These are phyloP conservation scores for Cygnus atratus DNA, from an alignment of 2,113 vertebrate genomes.

Conservation along the genomic window DNA sequence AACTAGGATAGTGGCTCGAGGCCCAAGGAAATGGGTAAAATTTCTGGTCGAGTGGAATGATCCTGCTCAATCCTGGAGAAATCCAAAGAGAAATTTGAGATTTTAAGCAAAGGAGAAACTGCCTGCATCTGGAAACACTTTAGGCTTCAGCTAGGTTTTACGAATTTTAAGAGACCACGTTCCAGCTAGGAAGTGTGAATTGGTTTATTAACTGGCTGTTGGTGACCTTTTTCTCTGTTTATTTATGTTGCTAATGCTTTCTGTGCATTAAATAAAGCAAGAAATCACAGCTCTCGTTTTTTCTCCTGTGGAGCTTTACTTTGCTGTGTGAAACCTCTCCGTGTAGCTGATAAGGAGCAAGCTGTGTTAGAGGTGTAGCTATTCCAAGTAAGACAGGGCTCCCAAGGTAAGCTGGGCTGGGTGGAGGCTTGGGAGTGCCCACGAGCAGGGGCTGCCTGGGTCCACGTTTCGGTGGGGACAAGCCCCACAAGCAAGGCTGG, in stretches of 20 bases:
- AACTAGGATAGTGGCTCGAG: not conserved
- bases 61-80: fast-evolving
- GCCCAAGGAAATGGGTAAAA: not conserved
- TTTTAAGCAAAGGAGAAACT: not conserved
- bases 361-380: too few relatives aligned
- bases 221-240: slow-evolving; percentile 7
- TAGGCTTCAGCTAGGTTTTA: not conserved
- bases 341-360: not conserved
- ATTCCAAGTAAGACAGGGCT: fast-evolving
- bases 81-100: not conserved
- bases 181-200: not conserved
- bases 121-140: not conserved
- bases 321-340: not conserved
- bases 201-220: not conserved
- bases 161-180: not conserved
- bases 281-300: not conserved
- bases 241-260: not conserved
- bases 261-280: not conserved
- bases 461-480: fast-evolving
- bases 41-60: not conserved
- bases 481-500: not conserved
- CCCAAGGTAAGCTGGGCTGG: not conserved
- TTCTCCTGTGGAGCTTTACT: not conserved
- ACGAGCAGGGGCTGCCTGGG: not conserved
- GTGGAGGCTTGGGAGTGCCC: not conserved